Base-by-base conservation (phyloP, 2,797 vertebrate genomes). In the Pygocentrus nattereri region DNA sequence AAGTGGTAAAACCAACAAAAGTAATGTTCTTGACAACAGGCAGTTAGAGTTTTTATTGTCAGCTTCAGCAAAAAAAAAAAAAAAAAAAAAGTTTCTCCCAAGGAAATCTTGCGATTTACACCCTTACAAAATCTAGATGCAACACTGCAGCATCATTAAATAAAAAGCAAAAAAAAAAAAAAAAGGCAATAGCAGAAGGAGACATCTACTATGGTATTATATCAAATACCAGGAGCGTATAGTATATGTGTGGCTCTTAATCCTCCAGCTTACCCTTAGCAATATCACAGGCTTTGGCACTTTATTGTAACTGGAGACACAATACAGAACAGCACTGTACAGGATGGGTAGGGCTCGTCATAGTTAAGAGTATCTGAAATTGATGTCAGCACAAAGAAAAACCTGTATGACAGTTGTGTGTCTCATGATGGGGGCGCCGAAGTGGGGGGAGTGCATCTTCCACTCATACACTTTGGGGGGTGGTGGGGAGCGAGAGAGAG, bases 211-310 rank as follows among this genome's bases (percentile, higher is more conserved):
- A 54, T 23, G n/a, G 13, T 5, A 2, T 72, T 69, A 31, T 54
- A 34, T 34, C 5, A 52, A 64, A 54, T 52, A 41, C 52, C 47
- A 47, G 49, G 49, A 73, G 58, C 4, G 25, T 30, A 54, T 11
- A 31, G 38, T 47, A 67, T 56, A n/a, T 68, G 56, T 23, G 34
- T 23, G 58, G 18, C 18, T 56, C 31, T 72, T 68, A 67, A 84
- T 80, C 67, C 50, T 50, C 13, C 23, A 31, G 61, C 38, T 44
- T 77, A 59, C 67, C 50, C 12, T 77, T 5, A 80, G 78, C 41
- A 69, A 62, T 84, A 56, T 74, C 23, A 69, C 31, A 78, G 62
- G 34, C 19, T 78, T 69, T 44, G 38, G 18, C 34, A 68, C 62
- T 67, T 70, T 49, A 49, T 25, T 61, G 62, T 23, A 81, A 44